These are phyloP conservation scores for Agrilus biguttatus DNA, from an alignment of 2,888 invertebrate species.

Conservation along the genomic window DNA sequence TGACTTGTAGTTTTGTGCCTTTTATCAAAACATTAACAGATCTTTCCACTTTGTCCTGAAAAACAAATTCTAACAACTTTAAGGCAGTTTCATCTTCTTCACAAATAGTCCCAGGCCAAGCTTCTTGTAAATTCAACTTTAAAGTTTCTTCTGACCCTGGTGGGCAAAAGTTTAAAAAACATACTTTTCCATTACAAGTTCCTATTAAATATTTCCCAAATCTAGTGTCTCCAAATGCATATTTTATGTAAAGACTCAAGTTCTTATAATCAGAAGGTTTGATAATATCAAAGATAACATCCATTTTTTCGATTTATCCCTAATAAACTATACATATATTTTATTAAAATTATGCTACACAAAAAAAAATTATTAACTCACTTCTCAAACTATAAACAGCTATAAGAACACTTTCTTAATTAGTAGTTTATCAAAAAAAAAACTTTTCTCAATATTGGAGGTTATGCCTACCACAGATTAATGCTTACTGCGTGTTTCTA, in stretches of 20 bases:
- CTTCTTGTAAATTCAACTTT: constrained; percentile 13
- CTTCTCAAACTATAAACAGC: too few species aligned
- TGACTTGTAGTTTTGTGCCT: constrained; percentile 24
- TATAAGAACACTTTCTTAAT: too few species aligned
- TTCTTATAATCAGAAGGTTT: too few species aligned
- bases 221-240: constrained; percentile 13
- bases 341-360: too few species aligned
- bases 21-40: constrained; percentile 17
- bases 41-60: constrained; percentile 7
- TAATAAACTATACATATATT: too few species aligned
- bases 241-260: constrained; percentile 1
- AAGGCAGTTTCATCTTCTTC: constrained; percentile 13
- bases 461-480: too few species aligned
- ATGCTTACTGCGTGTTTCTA: too few species aligned
- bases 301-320: too few species aligned
- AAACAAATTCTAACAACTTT: constrained; percentile 11
- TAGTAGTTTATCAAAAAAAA: too few species aligned
- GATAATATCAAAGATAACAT: too few species aligned
- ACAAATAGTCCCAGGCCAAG: constrained; percentile 19
- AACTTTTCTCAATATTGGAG: too few species aligned
- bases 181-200: constrained; percentile 14
- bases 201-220: constrained; percentile 21
- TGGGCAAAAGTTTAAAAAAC: constrained; percentile 16
- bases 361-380: too few species aligned
- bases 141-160: constrained; percentile 13